Evolutionary conservation across 2,113 vertebrate genomes (phyloP), one percentile per base, ranked within the genome.

Genomic region (Lagopus muta): DNA sequence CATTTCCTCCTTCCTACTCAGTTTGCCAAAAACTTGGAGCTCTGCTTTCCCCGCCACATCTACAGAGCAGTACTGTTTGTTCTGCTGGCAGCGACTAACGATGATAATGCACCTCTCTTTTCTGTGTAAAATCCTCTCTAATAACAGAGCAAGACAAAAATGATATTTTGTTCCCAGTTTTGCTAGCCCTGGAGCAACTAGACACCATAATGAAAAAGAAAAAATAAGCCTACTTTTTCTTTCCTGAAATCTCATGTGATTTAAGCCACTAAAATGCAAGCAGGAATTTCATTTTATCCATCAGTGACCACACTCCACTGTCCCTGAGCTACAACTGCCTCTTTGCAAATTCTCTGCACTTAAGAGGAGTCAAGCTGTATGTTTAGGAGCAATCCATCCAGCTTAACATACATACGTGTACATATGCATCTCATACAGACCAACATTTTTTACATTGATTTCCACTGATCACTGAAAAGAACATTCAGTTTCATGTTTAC

Each of bases 231-330:
- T 48, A 11, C 54, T 65, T 89, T 61, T 69, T 3, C 8, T 74
- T 60, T 77, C 32, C 42, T 62, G 38, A 89, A 82, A 22, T 74
- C 86, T 91, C 67, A 71, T 74, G 80, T 36, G 90, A 94, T 78
- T 94, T 81, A 74, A 95, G 95, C 90, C 42, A 97, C 92, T 96
- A 97, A 96, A 97, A 94, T 70, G 86, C 38, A 82, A 82, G 92
- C 54, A 91, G 71, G 60, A 94, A 94, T 95, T 95, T 87, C 82
- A 94, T 95, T 95, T 97, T 94, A 94, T 47, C 88, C 95, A 91
- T 91, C 92, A 95, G 84, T 82, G 69, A 86, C 83, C 88, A 90
- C 69, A 87, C 14, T 92, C 79, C 24, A 40, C 76, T 86, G 48
- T 83, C 70, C 69, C 67, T 91, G 50, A 78, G 70, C 90, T 92